Percentiles rank a stretch among this genome's conserved stretches.
Conservation (phyloP, 2,113 vertebrate species). For the Chlorodrepanis virens region DNA sequence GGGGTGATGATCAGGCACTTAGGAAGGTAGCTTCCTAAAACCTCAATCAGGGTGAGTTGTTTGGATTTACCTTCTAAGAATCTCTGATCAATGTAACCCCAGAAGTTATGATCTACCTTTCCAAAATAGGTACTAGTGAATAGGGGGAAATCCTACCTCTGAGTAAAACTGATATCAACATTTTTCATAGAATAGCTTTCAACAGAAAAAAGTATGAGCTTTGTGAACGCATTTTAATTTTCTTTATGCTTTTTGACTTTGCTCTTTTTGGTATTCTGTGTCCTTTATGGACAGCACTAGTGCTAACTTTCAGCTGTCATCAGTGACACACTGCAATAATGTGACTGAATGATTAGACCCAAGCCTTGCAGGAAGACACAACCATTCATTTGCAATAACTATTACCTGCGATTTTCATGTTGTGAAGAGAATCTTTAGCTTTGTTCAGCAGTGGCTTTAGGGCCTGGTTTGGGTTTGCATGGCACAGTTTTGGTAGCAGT, state of each 20-base stretch:
- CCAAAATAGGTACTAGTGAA: fast-evolving
- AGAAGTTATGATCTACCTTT: not conserved
- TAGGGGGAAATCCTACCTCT: not conserved
- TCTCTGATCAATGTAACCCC: not conserved
- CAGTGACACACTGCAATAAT: not conserved
- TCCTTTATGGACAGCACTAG: not conserved
- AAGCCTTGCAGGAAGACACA: not conserved
- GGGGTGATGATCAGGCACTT: not conserved
- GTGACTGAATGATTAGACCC: not conserved
- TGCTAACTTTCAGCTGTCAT: not conserved
- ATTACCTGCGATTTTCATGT: not conserved
- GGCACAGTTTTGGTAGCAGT: not conserved
- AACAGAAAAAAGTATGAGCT: not conserved
- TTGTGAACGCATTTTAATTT: not conserved
- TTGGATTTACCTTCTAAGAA: not conserved
- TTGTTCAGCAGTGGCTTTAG: not conserved
- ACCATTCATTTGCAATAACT: not conserved
- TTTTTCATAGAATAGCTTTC: not conserved
- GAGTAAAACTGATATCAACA: not conserved
- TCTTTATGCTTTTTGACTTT: not conserved
- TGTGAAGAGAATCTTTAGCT: not conserved
- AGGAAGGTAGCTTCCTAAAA: not conserved
- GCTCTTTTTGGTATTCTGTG: not conserved
- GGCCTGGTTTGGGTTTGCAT: not conserved
- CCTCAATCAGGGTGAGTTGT: not conserved